Evolutionary conservation across 1,140 invertebrate genomes (phyloP), one percentile per base, ranked within the genome.

Genomic region (Bombus cullumanus): DNA sequence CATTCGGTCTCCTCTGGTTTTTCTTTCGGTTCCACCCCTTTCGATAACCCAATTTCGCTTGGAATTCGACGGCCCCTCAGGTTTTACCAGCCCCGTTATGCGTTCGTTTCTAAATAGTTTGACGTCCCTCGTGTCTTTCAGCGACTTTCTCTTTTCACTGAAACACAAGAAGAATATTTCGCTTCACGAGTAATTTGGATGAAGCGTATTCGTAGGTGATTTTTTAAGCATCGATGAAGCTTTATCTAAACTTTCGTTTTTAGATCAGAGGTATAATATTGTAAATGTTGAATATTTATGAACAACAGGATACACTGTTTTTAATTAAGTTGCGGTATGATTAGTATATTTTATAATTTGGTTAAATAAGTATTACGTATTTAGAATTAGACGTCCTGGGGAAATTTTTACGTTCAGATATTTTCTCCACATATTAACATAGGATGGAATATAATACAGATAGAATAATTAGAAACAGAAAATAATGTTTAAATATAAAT

Each of bases 401-500:
- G 59, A 62, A 62, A 62, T 4, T 13, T 28, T 62, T 28, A 62
- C 12, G 1, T 62, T 62, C 59, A n/a, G 2, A 62, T n/a, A 13
- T n/a, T 28, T 62, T 62, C 59, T n/a, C 4, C 0, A 62, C n/a
- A 53, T 53, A 22, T 62, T 62, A 62, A n/a, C 1, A n/a, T n/a
- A 13, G 5, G 1, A n/a, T 13, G 3, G 4, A n/a, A 3, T n/a
- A 13, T 0, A n/a, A n/a, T n/a, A n/a, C 1, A 53, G 18, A 53
- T 22, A 22, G 47, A 53, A 53, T 53, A 53, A 53, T 6, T 53
- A 22, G 18, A 53, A 53, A 18, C 18, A 22, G 47, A 22, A 53
- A 6, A 53, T 53, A 53, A 34, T 34, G 31, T 34, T 34, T 34
- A 34, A 34, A 34, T 34, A 34, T 34, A 34, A 34, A 34, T 34